phyloP scores from a whole-genome alignment of 2,888 invertebrate genomes.

The Athripsodes cinereus region DNA sequence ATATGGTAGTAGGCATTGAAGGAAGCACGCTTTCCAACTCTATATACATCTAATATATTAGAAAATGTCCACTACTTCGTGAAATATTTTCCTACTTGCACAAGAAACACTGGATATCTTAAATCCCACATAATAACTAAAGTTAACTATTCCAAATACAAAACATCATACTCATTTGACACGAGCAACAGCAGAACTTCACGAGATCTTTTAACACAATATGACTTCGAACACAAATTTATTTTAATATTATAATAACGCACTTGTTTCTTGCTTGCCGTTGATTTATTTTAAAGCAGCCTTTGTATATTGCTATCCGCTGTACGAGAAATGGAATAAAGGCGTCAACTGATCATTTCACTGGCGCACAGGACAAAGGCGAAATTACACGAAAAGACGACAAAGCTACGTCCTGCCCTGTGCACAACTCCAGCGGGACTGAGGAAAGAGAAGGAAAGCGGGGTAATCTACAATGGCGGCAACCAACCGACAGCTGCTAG shows the following conservation, averaged over 20 bases:
- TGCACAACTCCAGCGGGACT: constrained; percentile 47
- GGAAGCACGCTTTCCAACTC: neutral
- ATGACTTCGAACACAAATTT: neutral
- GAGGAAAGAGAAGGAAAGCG: constrained; percentile 28
- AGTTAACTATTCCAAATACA: neutral
- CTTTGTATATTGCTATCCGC: constrained; percentile 10
- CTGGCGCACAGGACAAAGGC: constrained; percentile 42
- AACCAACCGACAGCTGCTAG: constrained; percentile 22
- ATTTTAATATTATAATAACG: neutral
- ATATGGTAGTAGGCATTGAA: neutral
- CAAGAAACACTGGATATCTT: neutral
- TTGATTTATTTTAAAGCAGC: constrained; percentile 5
- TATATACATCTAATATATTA: neutral
- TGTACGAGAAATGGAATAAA: constrained; percentile 5
- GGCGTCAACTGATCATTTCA: constrained; percentile 21
- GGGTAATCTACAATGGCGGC: constrained; percentile 13
- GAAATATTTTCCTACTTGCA: neutral
- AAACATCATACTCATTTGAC: constrained; percentile 19
- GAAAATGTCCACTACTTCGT: neutral
- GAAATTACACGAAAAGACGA: constrained; percentile 35
- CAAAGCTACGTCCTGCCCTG: constrained; percentile 29
- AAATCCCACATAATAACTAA: neutral
- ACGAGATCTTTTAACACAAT: neutral
- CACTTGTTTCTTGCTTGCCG: neutral
- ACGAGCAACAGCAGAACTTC: constrained; percentile 12